Base-by-base conservation (phyloP, 1,140 invertebrate species). In the Zaprionus lachaisei region DNA sequence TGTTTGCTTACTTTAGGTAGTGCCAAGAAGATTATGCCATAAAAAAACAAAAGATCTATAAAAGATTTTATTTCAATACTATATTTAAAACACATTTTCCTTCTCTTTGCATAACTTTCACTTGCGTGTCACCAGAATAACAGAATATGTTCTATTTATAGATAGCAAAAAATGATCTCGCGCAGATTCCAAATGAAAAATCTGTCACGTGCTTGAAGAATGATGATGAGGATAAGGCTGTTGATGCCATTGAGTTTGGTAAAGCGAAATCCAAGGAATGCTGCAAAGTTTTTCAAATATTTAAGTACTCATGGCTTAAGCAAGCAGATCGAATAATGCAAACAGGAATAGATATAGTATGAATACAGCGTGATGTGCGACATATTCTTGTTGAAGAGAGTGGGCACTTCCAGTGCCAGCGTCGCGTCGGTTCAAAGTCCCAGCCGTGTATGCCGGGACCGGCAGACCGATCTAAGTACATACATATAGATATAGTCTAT, bases 341-440 rank as follows among this genome's bases (percentile, higher is more conserved):
- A 72, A 83, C 72, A 83, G 69, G 70, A 79, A 75, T 56, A 72
- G n/a, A 83, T 80, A 77, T 61, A 26, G 56, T 60, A 72, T 57
- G 77, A 24, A 77, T 24, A 37, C 12, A 51, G n/a, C n/a, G 17
- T 17, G 41, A 47, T 47, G n/a, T 47, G 41, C 41, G n/a, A 47
- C 41, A 47, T 4, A 2, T 47, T 47, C 6, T n/a, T 1, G 51
- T 24, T 14, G 54, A 12, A 24, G 31, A 61, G 57, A n/a, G 26
- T 54, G 12, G 17, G 7, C 38, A 66, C 28, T 54, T 77, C 69
- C 81, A 80, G 62, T 74, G 64, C 70, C 68, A 60, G 75, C 77
- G 71, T 64, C 79, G 65, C 70, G 74, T 62, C 60, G 75, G 81
- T 76, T 70, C 82, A 87, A 87, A 87, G 83, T 86, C 76, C 54